phyloP scores from a whole-genome alignment of 2,888 invertebrate species.

The Melieria crassipennis region DNA sequence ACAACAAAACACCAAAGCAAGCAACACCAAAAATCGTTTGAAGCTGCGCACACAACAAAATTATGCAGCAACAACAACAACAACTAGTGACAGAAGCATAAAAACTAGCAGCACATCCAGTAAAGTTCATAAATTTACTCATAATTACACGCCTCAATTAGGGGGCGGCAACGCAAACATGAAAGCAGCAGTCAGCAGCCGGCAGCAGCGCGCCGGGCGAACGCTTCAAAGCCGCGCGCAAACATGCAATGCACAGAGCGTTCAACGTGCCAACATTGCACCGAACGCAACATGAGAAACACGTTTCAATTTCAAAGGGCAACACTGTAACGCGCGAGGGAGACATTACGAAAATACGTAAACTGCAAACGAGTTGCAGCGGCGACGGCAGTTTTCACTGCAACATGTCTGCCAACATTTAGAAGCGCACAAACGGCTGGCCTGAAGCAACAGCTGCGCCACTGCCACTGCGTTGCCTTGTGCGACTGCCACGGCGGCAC shows the following conservation, averaged over 20 bases:
- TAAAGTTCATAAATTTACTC: slow-evolving; percentile 29
- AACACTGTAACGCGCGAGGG: no score
- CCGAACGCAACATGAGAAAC: background rate
- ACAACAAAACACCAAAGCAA: background rate
- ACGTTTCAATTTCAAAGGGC: slow-evolving; percentile 1
- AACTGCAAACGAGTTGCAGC: background rate
- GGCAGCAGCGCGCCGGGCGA: background rate
- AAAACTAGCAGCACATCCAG: background rate
- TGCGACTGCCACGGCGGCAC: no score
- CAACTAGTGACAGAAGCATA: background rate
- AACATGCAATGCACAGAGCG: background rate
- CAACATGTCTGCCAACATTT: slow-evolving; percentile 17
- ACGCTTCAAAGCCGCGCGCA: background rate
- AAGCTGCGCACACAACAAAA: slow-evolving; percentile 5
- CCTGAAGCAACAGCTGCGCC: background rate
- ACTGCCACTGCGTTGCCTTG: background rate
- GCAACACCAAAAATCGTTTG: slow-evolving; percentile 3
- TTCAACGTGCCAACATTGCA: background rate
- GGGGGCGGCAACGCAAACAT: slow-evolving; percentile 10
- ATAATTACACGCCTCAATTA: slow-evolving; percentile 36
- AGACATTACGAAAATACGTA: background rate
- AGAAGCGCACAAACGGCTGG: slow-evolving; percentile 4
- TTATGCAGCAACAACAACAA: no score
- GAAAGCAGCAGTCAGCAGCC: background rate
- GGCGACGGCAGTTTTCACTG: background rate